Evolutionary conservation across 2,797 vertebrate genomes (phyloP), one percentile per base, ranked within the genome.

Genomic region (Tachyglossus aculeatus): DNA sequence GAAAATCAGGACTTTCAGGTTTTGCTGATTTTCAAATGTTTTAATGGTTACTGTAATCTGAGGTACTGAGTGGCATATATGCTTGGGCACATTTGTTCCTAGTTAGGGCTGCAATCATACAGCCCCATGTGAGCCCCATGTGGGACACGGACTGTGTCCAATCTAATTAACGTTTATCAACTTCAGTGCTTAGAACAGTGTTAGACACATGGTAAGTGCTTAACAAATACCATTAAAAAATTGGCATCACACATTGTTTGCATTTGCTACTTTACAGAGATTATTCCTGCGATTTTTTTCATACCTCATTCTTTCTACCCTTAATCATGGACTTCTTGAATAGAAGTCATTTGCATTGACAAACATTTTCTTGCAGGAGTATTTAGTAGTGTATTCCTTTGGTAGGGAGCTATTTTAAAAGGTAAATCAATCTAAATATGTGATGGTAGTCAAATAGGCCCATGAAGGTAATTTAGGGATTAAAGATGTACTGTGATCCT

Each of bases 291-390:
- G 53, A 48, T 67, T n/a, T n/a, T 80, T 71, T 53, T 43, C 68
- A 64, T 65, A 43, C 54, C 51, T 78, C 55, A 65, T 66, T 75
- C 61, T 79, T 85, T 75, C 55, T 67, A 48, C 5, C 64, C 75
- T 80, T 83, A 78, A 76, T 78, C 80, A 71, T 3, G 51, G 80
- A 68, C 53, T 78, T 78, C 56, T 71, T 74, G 83, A 85, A 80
- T 67, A 85, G 76, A 67, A 78, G 59, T 78, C 71, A 85, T 74
- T 80, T 81, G 74, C 83, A 87, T 85, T 62, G 78, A 66, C 69
- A 85, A 85, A 85, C 66, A 82, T 69, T 71, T 53, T 40, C 53
- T 69, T 48, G 53, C 56, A 37, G 47, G 76, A 80, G 68, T 78
- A 71, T 58, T 81, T 74, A 83, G 66, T 63, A 69, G 61, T 60